These are phyloP conservation scores for Alectoris magna DNA, from an alignment of 2,797 vertebrate genomes.

Conservation along the genomic window DNA sequence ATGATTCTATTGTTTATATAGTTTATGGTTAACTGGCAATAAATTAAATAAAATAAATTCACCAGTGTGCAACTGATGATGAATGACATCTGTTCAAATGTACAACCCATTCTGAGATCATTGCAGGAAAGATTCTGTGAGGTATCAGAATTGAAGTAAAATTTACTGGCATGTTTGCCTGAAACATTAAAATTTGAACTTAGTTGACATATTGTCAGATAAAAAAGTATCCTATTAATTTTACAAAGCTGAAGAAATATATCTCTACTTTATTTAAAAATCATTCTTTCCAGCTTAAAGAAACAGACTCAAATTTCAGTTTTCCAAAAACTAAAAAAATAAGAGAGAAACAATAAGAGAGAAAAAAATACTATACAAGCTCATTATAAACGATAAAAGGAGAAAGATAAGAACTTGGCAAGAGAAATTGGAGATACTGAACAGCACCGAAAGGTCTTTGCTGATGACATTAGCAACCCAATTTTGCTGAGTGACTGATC, in stretches of 20 bases:
- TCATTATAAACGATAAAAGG: not conserved
- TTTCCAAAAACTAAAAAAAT: too few species aligned
- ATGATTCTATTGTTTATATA: too few species aligned
- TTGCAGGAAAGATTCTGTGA: not conserved
- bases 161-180: not conserved
- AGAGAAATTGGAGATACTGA: not conserved
- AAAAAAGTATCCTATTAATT: not conserved
- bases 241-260: not conserved
- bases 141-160: not conserved
- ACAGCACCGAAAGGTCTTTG: slow-evolving; percentile 34
- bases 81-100: not conserved
- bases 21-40: not conserved
- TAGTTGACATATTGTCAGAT: not conserved
- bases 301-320: not conserved
- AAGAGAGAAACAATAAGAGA: not conserved
- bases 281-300: not conserved
- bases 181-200: not conserved
- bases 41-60: not conserved
- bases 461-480: slow-evolving; percentile 4
- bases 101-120: not conserved
- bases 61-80: rapidly evolving
- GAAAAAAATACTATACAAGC: not conserved
- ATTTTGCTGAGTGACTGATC: slow-evolving; percentile 44
- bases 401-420: not conserved
- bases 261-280: not conserved